A percentile compares a stretch with the other conserved stretches of the same genome.
Evolutionary conservation across 2,113 vertebrate species (phyloP).

Genomic region (Dipodomys spectabilis): DNA sequence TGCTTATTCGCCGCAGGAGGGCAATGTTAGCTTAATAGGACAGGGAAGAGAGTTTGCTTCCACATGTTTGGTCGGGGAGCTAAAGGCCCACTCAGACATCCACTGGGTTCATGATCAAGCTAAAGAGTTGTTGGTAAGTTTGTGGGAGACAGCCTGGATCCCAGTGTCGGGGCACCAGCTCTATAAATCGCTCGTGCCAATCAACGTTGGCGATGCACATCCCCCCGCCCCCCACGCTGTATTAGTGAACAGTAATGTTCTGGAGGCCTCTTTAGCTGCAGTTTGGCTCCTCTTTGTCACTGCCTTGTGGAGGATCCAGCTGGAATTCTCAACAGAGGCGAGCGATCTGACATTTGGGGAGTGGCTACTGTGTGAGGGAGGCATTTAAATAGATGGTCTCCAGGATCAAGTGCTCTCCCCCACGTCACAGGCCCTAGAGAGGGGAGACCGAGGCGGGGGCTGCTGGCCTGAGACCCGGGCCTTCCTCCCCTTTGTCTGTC

Average conservation of each 20-base stretch:
- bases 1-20: constrained; percentile 81
- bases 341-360: not conserved
- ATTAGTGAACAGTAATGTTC: constrained; percentile 83
- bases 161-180: constrained; percentile 79
- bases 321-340: not conserved
- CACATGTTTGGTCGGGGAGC: constrained; percentile 81
- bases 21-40: constrained; percentile 84
- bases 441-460: accelerated
- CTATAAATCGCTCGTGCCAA: constrained; percentile 84
- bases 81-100: constrained; percentile 68
- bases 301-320: constrained; percentile 78
- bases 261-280: constrained; percentile 84
- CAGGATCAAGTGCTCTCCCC: not conserved
- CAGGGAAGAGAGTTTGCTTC: constrained; percentile 81
- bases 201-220: constrained; percentile 82
- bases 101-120: constrained; percentile 69
- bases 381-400: too few species aligned
- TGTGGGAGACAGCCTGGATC: constrained; percentile 64
- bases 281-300: constrained; percentile 77
- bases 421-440: accelerated
- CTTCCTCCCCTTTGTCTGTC: accelerated
- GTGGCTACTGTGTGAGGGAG: not conserved
- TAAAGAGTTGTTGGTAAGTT: constrained; percentile 48
- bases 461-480: accelerated
- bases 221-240: constrained; percentile 63